Conservation (phyloP, 2,113 vertebrate species). For the Scalopus aquaticus region DNA sequence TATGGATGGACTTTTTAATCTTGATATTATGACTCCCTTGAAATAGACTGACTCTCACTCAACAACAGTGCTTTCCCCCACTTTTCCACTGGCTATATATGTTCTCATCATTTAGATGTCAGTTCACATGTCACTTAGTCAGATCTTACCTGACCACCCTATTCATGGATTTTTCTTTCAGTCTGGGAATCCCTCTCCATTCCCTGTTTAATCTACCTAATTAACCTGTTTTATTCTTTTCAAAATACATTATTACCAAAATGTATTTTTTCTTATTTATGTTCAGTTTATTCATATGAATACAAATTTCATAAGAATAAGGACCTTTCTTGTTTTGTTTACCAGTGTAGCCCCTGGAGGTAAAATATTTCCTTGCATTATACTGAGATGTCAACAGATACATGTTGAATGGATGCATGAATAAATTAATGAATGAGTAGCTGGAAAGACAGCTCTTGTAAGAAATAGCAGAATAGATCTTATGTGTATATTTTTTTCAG, state of each 20-base stretch:
- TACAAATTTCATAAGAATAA: background rate
- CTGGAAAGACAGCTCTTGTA: background rate
- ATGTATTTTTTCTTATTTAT: background rate
- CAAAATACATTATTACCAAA: background rate
- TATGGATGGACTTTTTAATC: background rate
- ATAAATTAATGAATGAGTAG: background rate
- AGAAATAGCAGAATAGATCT: constrained; percentile 3
- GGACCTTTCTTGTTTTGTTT: background rate
- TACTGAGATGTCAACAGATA: background rate
- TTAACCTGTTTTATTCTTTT: background rate
- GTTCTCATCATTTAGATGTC: background rate
- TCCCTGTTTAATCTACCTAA: background rate
- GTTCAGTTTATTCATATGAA: constrained; percentile 5
- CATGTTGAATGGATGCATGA: background rate
- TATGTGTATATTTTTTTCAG: background rate
- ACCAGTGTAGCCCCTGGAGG: background rate
- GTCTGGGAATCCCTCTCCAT: background rate
- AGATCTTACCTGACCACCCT: background rate
- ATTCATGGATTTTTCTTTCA: background rate
- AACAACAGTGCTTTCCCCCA: background rate
- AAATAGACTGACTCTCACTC: background rate
- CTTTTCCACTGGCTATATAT: background rate
- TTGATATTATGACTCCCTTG: background rate
- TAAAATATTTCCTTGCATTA: background rate
- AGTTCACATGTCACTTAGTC: background rate